A percentile compares a stretch with the other conserved stretches of the same genome.
Evolutionary conservation across 53 echinoderm and acorn worm genomes (phyloP).

Genomic region (Hippasteria phrygiana): DNA sequence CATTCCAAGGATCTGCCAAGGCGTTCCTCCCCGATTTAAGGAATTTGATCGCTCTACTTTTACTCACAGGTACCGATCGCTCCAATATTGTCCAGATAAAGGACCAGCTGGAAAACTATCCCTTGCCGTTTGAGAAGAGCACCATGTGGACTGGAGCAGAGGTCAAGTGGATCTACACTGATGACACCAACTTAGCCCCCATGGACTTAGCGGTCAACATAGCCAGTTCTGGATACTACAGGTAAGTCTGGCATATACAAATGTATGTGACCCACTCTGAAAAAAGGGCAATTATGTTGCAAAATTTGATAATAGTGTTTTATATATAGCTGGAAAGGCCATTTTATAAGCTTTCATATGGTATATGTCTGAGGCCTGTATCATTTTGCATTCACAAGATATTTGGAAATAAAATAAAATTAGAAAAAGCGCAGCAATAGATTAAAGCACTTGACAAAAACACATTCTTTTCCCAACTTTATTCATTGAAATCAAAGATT

Average conservation of each 20-base stretch:
- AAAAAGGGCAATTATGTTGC: neutral
- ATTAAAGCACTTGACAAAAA: too few species aligned
- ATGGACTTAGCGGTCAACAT: conserved; percentile 91
- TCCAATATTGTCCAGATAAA: conserved; percentile 91
- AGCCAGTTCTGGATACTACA: conserved; percentile 91
- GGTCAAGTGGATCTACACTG: conserved; percentile 79
- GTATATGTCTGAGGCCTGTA: too few species aligned
- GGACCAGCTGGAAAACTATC: conserved; percentile 82
- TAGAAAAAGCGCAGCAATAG: too few species aligned
- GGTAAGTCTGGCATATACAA: conserved; percentile 55
- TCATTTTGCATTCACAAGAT: too few species aligned
- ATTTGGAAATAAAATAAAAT: too few species aligned
- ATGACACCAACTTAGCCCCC: conserved; percentile 35
- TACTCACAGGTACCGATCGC: conserved; percentile 87
- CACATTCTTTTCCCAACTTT: too few species aligned
- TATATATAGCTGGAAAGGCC: too few species aligned
- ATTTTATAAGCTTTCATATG: too few species aligned
- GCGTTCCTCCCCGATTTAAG: too few species aligned
- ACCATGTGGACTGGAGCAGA: conserved; percentile 80
- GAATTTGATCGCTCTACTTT: neutral
- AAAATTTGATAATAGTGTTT: too few species aligned
- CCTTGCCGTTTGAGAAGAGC: conserved; percentile 79
- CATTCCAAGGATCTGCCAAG: too few species aligned
- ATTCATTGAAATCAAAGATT: too few species aligned
- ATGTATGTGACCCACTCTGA: neutral